Evolutionary conservation across 35 echinoderm and acorn worm genomes (phyloP).

Genomic region (Eucidaris tribuloides): DNA sequence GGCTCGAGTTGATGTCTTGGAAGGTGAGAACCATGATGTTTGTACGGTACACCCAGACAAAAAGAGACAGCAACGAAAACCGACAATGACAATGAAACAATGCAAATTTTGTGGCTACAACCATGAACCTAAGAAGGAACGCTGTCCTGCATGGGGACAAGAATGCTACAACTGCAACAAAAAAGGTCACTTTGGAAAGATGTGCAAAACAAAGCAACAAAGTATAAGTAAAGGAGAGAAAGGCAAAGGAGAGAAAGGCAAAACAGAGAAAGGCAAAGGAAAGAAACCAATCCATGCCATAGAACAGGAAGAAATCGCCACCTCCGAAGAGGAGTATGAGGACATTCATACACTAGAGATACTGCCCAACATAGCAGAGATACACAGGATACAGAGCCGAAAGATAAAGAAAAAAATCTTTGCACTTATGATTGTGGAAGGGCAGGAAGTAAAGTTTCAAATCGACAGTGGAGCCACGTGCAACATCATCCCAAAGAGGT

Average conservation of each 20-base stretch:
- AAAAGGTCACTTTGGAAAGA: slow-evolving; percentile 9
- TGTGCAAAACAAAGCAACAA: background rate
- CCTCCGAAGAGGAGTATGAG: slow-evolving; percentile 31
- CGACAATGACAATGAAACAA: background rate
- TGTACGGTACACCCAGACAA: background rate
- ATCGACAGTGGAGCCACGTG: slow-evolving; percentile 36
- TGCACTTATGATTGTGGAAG: background rate
- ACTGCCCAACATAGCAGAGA: background rate
- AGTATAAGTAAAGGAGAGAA: background rate
- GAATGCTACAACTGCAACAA: slow-evolving; percentile 23
- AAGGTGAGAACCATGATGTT: background rate
- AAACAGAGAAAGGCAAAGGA: background rate
- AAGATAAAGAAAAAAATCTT: slow-evolving; percentile 17
- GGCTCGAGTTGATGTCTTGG: slow-evolving; percentile 23
- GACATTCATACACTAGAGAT: slow-evolving; percentile 40
- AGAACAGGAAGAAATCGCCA: background rate
- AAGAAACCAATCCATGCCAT: background rate
- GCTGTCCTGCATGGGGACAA: slow-evolving; percentile 56
- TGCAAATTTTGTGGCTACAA: slow-evolving; percentile 41
- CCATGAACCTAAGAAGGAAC: slow-evolving; percentile 13
- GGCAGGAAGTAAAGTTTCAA: slow-evolving; percentile 22
- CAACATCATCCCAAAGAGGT: slow-evolving; percentile 9
- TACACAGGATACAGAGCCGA: background rate
- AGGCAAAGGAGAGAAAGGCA: background rate
- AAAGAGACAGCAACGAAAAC: background rate